Evolutionary conservation across 2,797 vertebrate species (phyloP), one percentile per base, ranked within the genome.

Genomic region (Pipistrellus kuhlii): DNA sequence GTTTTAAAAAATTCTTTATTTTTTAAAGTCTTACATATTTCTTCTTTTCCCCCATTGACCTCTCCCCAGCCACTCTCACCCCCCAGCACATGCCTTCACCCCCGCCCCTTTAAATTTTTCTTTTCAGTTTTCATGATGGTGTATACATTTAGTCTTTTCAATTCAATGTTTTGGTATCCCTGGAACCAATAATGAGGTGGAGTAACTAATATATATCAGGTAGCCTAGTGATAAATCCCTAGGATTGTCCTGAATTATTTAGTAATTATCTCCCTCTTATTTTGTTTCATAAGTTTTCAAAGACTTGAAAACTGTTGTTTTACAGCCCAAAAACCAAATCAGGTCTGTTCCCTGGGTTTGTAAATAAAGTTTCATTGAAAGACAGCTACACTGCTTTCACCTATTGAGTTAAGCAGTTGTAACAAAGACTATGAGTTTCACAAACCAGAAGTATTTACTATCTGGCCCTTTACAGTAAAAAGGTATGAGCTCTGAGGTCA

Each of bases 331-430:
- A 44, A 68, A 6, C 4, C 17, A 88, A 81, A 88, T 32, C 9
- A 32, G 7, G 2, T 6, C 4, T 46, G 11, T 0, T 83, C 3
- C 12, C 2, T 93, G 2, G 53, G 72, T 80, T 88, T 90, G 8
- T 55, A 66, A 88, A 55, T 80, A 89, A 59, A 72, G 17, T 88
- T 89, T 87, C 68, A 89, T 38, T 68, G 18, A 4, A 78, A 82
- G 6, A 77, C 10, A 84, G 4, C 11, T 46, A 32, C 17, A 11
- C 0, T 68, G 18, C 20, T 91, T 91, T 93, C 10, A 90, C 15
- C 23, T 46, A 3, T 7, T 32, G 11, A 55, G 46, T 14, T 69
- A 5, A 38, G 5, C 38, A 81, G 15, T 38, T 82, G 8, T 73
- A 86, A 73, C 14, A 93, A 53, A 88, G 9, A 59, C 15, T 8